A percentile compares a stretch with the other conserved stretches of the same genome.
These are phyloP conservation scores for Nyleta sp. DNA, from an alignment of 2,888 invertebrate species.

Conservation along the genomic window DNA sequence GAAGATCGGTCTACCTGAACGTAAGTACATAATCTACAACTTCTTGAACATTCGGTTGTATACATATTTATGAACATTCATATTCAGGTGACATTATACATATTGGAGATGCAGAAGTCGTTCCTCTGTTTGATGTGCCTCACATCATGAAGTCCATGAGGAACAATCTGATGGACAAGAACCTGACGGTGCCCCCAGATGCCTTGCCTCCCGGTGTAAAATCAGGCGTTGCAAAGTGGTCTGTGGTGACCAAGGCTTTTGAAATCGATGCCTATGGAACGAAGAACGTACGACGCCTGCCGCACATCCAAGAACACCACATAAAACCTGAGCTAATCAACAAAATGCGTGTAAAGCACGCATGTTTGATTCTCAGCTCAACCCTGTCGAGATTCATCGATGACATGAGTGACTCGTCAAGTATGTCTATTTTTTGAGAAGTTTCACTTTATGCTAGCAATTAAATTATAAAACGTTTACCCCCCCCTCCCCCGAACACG, in stretches of 20 bases:
- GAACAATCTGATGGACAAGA: constrained; percentile 52
- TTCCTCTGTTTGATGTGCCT: constrained; percentile 42
- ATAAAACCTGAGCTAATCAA: not conserved
- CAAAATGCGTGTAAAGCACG: constrained; percentile 24
- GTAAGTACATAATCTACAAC: no score
- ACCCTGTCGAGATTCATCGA: not conserved
- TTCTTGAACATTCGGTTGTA: no score
- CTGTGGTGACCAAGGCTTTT: not conserved
- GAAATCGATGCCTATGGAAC: constrained; percentile 4
- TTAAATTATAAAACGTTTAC: not conserved
- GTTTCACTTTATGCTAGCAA: no score
- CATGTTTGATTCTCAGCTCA: not conserved
- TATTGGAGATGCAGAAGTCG: constrained; percentile 15
- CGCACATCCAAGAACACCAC: constrained; percentile 19
- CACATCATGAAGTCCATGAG: constrained; percentile 12
- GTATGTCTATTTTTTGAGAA: not conserved
- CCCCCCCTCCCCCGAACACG: no score
- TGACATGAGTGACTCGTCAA: not conserved
- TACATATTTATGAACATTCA: no score
- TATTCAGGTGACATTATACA: not conserved
- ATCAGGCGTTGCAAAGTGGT: constrained; percentile 1
- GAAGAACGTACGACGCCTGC: not conserved
- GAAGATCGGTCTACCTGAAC: not conserved
- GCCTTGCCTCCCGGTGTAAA: not conserved
- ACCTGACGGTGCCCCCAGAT: not conserved